phyloP scores from a whole-genome alignment of 2,797 vertebrate species.

The Corythornis leucogaster region DNA sequence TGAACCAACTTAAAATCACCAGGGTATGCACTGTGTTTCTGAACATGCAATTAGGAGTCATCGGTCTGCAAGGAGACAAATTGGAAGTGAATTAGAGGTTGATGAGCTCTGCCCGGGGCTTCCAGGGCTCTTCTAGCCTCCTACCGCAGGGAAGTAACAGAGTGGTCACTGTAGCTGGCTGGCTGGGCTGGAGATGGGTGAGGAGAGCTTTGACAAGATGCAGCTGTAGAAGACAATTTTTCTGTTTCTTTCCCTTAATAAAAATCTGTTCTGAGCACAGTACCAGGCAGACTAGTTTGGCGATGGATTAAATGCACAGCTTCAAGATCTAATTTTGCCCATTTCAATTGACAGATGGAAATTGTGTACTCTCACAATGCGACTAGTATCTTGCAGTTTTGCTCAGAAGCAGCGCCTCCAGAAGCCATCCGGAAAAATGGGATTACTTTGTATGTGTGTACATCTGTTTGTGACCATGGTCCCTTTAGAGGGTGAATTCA shows the following conservation, averaged over 20 bases:
- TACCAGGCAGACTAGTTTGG: constrained; percentile 19
- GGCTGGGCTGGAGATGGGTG: neutral
- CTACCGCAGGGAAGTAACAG: neutral
- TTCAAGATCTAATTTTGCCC: constrained; percentile 25
- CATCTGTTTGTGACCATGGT: neutral
- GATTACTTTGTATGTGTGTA: neutral
- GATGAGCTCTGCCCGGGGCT: constrained; percentile 13
- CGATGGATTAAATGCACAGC: neutral
- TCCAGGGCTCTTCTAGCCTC: neutral
- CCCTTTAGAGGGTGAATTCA: neutral
- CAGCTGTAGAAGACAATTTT: constrained; percentile 58
- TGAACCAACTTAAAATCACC: neutral
- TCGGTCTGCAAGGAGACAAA: neutral
- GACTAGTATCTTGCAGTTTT: neutral
- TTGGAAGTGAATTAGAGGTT: neutral
- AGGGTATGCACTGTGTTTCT: neutral
- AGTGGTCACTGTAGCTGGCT: neutral
- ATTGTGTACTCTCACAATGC: constrained; percentile 18
- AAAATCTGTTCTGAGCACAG: neutral
- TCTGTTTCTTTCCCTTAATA: constrained; percentile 5
- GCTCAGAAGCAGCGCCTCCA: neutral
- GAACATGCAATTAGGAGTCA: neutral
- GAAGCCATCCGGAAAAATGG: neutral
- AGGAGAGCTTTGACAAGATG: constrained; percentile 6
- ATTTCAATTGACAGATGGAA: constrained; percentile 54